These are phyloP conservation scores for Aphaenogaster rudis DNA, from an alignment of 1,140 invertebrate species.

Conservation along the genomic window DNA sequence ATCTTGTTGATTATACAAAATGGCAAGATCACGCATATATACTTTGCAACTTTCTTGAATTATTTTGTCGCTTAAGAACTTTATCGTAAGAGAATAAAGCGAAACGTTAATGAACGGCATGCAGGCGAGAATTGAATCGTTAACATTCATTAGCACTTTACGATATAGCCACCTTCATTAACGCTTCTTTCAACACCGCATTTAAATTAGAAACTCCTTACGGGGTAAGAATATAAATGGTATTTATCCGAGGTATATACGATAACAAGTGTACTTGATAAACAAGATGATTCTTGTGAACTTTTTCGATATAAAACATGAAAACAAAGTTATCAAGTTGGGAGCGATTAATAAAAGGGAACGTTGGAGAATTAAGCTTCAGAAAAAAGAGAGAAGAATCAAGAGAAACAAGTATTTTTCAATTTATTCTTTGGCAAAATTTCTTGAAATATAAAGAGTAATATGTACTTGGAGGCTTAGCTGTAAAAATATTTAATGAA, in stretches of 20 bases:
- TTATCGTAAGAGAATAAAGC: background rate
- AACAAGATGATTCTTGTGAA: background rate
- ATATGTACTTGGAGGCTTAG: background rate
- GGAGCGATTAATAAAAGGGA: background rate
- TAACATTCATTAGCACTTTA: constrained; percentile 35
- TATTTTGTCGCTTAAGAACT: background rate
- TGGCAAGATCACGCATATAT: background rate
- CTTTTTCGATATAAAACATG: background rate
- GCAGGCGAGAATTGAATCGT: constrained; percentile 5
- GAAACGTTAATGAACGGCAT: background rate
- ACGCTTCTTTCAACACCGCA: background rate
- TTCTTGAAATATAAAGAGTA: background rate
- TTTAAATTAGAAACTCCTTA: constrained; percentile 25
- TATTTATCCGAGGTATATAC: background rate
- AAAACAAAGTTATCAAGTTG: background rate
- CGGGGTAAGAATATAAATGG: background rate
- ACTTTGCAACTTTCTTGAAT: background rate
- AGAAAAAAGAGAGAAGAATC: background rate
- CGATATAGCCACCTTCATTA: constrained; percentile 6
- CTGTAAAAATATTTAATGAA: background rate
- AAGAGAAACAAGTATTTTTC: background rate
- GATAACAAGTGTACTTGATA: background rate
- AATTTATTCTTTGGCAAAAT: background rate
- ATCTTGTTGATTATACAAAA: background rate
- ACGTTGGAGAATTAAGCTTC: background rate